Evolutionary conservation across 2,888 invertebrate species (phyloP).

Genomic region (Platynereis dumerilii): DNA sequence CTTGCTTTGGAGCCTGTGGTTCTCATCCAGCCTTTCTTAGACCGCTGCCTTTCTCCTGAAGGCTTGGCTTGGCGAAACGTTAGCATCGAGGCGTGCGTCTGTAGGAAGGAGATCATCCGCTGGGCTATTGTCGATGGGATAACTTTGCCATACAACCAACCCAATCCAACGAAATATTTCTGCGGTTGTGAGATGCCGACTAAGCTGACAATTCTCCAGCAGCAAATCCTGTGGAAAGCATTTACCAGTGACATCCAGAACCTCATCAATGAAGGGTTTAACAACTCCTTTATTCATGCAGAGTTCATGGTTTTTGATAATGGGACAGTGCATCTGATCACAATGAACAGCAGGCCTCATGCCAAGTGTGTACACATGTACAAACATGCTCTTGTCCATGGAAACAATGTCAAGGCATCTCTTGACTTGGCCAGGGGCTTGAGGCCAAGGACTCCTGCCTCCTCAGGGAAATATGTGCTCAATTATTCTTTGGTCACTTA

Average conservation of each 20-base stretch:
- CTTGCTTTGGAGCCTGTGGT: slow-evolving; percentile 13
- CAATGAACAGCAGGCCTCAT: slow-evolving; percentile 19
- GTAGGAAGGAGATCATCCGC: slow-evolving; percentile 18
- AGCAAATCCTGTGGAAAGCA: slow-evolving; percentile 18
- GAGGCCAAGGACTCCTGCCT: slow-evolving; percentile 15
- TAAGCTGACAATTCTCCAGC: slow-evolving; percentile 5
- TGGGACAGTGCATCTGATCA: slow-evolving; percentile 21
- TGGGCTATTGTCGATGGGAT: slow-evolving; percentile 27
- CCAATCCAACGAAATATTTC: slow-evolving; percentile 12
- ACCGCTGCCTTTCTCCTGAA: slow-evolving; percentile 12
- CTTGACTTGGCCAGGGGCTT: slow-evolving; percentile 21
- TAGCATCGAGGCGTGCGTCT: slow-evolving; percentile 26
- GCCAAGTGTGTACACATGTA: slow-evolving; percentile 26
- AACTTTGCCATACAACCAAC: slow-evolving; percentile 12
- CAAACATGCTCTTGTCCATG: slow-evolving; percentile 13
- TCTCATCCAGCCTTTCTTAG: slow-evolving; percentile 20
- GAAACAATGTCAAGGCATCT: slow-evolving; percentile 27
- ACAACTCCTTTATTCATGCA: slow-evolving; percentile 23
- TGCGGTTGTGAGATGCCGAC: slow-evolving; percentile 27
- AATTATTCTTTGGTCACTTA: slow-evolving; percentile 21
- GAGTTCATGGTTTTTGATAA: slow-evolving; percentile 27
- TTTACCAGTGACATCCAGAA: slow-evolving; percentile 17
- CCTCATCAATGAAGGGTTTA: slow-evolving; percentile 21
- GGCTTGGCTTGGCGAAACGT: slow-evolving; percentile 22
- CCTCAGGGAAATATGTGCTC: slow-evolving; percentile 20